Evolutionary conservation across 2,797 vertebrate species (phyloP).

Genomic region (Artibeus lituratus): DNA sequence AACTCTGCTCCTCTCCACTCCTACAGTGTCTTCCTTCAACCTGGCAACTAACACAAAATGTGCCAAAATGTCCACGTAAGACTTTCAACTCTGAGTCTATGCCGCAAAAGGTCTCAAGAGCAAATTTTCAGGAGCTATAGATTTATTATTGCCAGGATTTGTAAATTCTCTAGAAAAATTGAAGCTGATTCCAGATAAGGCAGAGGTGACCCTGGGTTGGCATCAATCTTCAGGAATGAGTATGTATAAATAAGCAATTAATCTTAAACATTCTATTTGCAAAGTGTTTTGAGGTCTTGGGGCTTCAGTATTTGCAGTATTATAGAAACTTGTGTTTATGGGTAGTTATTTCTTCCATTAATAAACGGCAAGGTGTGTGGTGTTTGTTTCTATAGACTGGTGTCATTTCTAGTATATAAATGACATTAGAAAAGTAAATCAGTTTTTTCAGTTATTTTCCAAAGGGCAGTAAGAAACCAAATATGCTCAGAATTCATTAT

Average conservation of each 20-base stretch:
- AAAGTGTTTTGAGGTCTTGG: not conserved
- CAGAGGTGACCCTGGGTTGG: not conserved
- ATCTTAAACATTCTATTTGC: not conserved
- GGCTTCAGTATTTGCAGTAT: not conserved
- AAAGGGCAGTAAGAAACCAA: conserved; percentile 38
- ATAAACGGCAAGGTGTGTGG: not conserved
- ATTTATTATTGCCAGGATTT: not conserved
- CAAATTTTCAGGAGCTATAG: not conserved
- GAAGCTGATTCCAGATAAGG: not conserved
- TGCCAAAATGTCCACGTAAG: not conserved
- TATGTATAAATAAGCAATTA: not conserved
- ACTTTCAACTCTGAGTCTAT: not conserved
- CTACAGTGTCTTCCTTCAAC: not conserved
- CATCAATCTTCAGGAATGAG: not conserved
- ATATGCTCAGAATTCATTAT: conserved; percentile 44
- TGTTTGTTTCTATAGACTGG: not conserved
- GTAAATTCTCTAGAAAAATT: not conserved
- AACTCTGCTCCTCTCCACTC: not conserved
- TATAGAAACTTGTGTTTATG: not conserved
- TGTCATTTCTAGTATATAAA: not conserved
- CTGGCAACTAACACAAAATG: not conserved
- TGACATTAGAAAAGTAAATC: not conserved
- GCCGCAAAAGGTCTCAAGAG: not conserved
- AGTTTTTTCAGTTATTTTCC: conserved; percentile 25
- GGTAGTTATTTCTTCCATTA: not conserved